Conservation (phyloP, 2,113 vertebrate species). For the Myxocyprinus asiaticus region DNA sequence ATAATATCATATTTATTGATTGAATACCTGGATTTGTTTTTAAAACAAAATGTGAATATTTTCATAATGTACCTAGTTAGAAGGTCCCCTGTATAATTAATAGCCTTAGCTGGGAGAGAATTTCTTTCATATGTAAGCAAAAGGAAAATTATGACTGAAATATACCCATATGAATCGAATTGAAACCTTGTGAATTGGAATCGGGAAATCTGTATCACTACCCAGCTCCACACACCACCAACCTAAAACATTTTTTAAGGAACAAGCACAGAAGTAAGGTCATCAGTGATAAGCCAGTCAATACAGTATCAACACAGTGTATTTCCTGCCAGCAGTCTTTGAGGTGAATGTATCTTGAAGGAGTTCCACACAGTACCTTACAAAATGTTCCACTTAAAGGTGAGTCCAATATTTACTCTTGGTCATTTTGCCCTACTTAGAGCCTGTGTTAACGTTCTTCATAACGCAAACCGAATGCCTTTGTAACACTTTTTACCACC, state of each 20-base stretch:
- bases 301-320: not conserved
- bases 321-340: not conserved
- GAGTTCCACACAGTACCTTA: constrained; percentile 15
- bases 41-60: no score
- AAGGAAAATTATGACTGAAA: no score
- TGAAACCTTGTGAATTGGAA: no score
- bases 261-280: not conserved
- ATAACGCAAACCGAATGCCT: constrained; percentile 46
- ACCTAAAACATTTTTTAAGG: not conserved
- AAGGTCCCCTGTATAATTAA: no score
- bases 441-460: constrained; percentile 46
- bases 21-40: no score
- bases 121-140: no score
- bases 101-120: no score
- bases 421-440: constrained; percentile 57
- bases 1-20: no score
- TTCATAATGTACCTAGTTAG: no score
- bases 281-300: not conserved
- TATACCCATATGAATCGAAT: no score
- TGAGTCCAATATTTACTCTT: constrained; percentile 50
- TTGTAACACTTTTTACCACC: constrained; percentile 27
- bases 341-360: constrained; percentile 1
- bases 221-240: not conserved
- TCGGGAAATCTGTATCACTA: no score
- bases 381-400: constrained; percentile 50